Evolutionary conservation across 2,888 invertebrate genomes (phyloP), one percentile per base, ranked within the genome.

Genomic region (Ophraella communa): DNA sequence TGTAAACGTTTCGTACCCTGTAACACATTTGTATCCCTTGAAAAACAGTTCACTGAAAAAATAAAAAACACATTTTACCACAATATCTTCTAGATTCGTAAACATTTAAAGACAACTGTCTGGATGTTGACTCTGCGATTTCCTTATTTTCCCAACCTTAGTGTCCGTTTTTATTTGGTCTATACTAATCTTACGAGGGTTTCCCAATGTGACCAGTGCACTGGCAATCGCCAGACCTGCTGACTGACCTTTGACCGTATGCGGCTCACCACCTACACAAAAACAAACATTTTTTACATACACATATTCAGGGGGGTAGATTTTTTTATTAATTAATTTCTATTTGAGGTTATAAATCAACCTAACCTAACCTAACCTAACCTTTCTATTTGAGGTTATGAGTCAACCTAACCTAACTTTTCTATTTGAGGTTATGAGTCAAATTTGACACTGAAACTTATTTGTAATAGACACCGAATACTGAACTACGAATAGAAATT

Each of bases 221-320:
- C 94, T 95, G 69, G 93, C 95, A 64, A 95, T 93, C 44, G 94
- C 94, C 77, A 95, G 85, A 64, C 94, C 95, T 71, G 89, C 88
- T 69, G 92, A 88, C 85, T 95, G 88, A 75, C 94, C 89, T 79
- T 90, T 85, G 33, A 93, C 94, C 67, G 95, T 93, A 81, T 92
- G 93, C 49, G 91, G 87, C 74, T 91, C 89, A 71, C 92, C 92
- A 71, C 96, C 72, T 59, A 39, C 8, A 66, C 10, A 57, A 64
- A 62, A 30, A 95, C 23, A 18, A 47, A 39, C 11, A 4, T 14
- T 30, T n/a, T n/a, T n/a, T n/a, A n/a, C n/a, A n/a, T n/a, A n/a
- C n/a, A n/a, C n/a, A n/a, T n/a, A n/a, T n/a, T n/a, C n/a, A n/a
- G n/a, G n/a, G n/a, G n/a, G n/a, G n/a, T n/a, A n/a, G 14, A 17